A percentile compares a stretch with the other conserved stretches of the same genome.
phyloP scores from a whole-genome alignment of 1,140 invertebrate species.

The Macrobrachium rosenbergii region DNA sequence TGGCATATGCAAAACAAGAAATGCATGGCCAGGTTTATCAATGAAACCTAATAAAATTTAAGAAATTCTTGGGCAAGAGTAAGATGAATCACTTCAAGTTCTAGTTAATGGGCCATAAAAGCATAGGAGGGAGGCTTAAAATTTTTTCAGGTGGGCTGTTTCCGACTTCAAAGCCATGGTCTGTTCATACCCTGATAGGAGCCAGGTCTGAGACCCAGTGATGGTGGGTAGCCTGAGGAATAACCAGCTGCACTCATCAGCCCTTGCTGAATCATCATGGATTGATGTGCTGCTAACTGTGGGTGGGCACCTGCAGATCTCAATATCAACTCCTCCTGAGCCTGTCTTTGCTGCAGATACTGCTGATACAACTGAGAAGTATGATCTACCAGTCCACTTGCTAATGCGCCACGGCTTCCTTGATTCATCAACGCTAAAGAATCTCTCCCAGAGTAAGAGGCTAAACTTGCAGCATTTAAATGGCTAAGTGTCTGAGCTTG shows the following conservation, averaged over 20 bases:
- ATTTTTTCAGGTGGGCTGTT: constrained; percentile 48
- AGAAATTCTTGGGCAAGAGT: constrained; percentile 28
- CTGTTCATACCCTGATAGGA: constrained; percentile 78
- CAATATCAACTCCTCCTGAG: constrained; percentile 73
- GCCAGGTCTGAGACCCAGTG: constrained; percentile 76
- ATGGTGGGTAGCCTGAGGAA: constrained; percentile 75
- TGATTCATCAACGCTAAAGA: constrained; percentile 72
- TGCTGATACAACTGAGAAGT: constrained; percentile 77
- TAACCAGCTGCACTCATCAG: constrained; percentile 74
- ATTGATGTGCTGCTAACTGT: constrained; percentile 70
- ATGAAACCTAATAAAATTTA: constrained; percentile 35
- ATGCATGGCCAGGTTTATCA: constrained; percentile 29
- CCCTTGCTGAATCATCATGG: constrained; percentile 73
- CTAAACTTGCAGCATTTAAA: constrained; percentile 70
- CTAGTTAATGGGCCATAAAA: constrained; percentile 33
- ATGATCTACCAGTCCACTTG: constrained; percentile 72
- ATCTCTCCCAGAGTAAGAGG: constrained; percentile 70
- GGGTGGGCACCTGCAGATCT: constrained; percentile 67
- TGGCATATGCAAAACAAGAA: constrained; percentile 34
- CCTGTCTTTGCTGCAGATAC: constrained; percentile 75
- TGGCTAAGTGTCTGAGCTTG: constrained; percentile 64
- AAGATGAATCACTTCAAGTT: constrained; percentile 41
- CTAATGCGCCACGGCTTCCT: constrained; percentile 68
- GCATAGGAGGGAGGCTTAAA: constrained; percentile 25
- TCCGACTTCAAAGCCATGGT: constrained; percentile 68